Conservation (phyloP, 2,113 vertebrate genomes). For the Chloropsis hardwickii region DNA sequence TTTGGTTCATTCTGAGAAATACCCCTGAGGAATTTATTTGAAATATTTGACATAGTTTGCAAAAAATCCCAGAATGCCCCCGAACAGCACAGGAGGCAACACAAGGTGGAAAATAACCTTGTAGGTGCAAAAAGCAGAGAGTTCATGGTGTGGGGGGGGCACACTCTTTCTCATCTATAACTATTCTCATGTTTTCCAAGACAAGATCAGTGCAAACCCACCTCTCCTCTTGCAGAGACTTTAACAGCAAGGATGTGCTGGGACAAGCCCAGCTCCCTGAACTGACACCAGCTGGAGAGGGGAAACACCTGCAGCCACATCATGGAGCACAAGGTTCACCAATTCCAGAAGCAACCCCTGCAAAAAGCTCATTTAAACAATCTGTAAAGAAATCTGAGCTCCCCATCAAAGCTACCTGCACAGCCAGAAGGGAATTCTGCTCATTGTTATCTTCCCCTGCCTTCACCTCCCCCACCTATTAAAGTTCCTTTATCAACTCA, state of each 20-base stretch:
- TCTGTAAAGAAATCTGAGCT: not conserved
- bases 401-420: not conserved
- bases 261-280: not conserved
- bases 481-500: not conserved
- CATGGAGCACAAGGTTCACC: accelerated
- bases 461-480: not conserved
- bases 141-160: not conserved
- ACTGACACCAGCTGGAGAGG: not conserved
- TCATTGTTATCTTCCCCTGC: not conserved
- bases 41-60: not conserved
- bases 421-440: not conserved
- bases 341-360: not conserved
- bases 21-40: not conserved
- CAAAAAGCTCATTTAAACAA: not conserved
- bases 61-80: not conserved
- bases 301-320: not conserved
- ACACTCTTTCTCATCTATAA: not conserved
- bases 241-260: not conserved
- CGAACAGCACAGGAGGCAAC: not conserved
- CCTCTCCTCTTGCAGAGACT: not conserved
- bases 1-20: not conserved
- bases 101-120: not conserved
- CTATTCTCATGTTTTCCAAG: not conserved
- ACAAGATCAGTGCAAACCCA: not conserved
- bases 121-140: not conserved